Evolutionary conservation across 2,797 vertebrate species (phyloP), one percentile per base, ranked within the genome.

Genomic region (Alectoris magna): DNA sequence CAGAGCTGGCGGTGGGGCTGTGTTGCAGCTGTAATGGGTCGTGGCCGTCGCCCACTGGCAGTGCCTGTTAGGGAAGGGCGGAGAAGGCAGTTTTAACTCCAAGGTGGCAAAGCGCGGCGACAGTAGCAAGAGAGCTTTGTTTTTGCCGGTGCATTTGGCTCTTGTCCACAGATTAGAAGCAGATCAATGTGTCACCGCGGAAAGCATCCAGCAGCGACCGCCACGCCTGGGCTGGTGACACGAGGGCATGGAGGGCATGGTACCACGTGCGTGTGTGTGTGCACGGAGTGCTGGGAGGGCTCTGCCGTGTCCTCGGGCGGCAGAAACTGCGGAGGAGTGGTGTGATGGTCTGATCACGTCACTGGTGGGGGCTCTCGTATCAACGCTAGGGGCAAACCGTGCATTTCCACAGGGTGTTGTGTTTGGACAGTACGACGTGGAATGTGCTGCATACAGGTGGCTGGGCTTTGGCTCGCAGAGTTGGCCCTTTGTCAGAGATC

Each of bases 21-120:
- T 4, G 31, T 14, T 11, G 7, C 19, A 4, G n/a, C 19, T 58
- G 11, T 21, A 13, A 8, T 5, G 51, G n/a, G 16, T 34, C 10
- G 51, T 9, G 70, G 62, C 38, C 19, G 14, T 10, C 6, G 43
- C 34, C 15, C 5, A 38, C 11, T 12, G 9, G 73, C 13, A 9
- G 11, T 2, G 46, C 9, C 0, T 9, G 60, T 36, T 41, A 17
- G 51, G n/a, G 16, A 8, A 9, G 13, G 8, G 72, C 15, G 48
- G 23, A 1, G 36, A 2, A 13, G 22, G 8, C 17, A 2, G 0
- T 10, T 1, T 4, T 16, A 3, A 0, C 10, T 2, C 3, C 12
- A 0, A 3, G 9, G 58, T 11, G 66, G 11, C 7, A 21, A 48
- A 4, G 21, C 21, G 21, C 14, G 23, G 72, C 4, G 39, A 2